Percentiles rank a stretch among this genome's conserved stretches.
Evolutionary conservation across 1,140 invertebrate genomes (phyloP).

Genomic region (Protaetia brevitarsis): DNA sequence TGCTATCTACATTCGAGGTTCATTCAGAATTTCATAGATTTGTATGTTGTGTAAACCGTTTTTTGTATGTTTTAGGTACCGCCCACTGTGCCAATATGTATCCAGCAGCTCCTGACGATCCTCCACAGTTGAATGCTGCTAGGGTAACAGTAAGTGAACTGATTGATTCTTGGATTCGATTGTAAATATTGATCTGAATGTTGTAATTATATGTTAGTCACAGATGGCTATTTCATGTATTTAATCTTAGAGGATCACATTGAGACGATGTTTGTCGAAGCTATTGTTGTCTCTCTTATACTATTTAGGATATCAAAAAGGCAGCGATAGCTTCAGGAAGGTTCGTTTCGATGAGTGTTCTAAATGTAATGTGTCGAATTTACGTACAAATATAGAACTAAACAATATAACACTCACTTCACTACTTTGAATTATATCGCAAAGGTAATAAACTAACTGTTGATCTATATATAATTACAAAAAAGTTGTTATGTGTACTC

Average conservation of each 20-base stretch:
- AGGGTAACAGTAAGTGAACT: conserved; percentile 58
- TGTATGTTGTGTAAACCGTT: conserved; percentile 5
- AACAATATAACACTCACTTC: no score
- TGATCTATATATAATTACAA: no score
- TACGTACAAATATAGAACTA: no score
- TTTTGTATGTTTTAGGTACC: conserved; percentile 57
- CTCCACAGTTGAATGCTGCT: conserved; percentile 60
- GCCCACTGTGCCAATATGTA: conserved; percentile 83
- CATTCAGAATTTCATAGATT: background rate
- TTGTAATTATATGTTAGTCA: background rate
- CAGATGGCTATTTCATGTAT: background rate
- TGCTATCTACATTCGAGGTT: conserved; percentile 72
- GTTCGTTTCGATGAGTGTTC: no score
- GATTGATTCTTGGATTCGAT: conserved; percentile 49
- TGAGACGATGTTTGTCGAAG: background rate
- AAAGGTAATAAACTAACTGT: no score
- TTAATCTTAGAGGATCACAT: background rate
- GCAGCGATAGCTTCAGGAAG: no score
- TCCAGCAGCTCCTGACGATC: conserved; percentile 60
- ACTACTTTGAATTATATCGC: no score
- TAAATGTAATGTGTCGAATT: no score
- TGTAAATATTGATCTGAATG: conserved; percentile 21
- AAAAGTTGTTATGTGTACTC: no score
- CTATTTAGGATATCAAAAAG: no score
- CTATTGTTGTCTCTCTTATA: no score